phyloP scores from a whole-genome alignment of 2,113 vertebrate species.

The Oncorhynchus keta region DNA sequence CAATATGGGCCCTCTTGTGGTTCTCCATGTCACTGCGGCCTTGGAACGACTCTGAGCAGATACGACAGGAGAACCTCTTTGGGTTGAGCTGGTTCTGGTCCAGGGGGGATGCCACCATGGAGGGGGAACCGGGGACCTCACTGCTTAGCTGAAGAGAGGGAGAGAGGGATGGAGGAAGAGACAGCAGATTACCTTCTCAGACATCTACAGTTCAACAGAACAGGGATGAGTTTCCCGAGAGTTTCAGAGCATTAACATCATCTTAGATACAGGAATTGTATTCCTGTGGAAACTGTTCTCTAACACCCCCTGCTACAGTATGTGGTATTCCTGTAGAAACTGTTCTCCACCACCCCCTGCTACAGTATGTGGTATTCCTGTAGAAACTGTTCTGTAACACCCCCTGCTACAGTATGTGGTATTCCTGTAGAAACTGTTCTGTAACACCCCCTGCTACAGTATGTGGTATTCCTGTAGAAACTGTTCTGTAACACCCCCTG shows the following conservation, averaged over 20 bases:
- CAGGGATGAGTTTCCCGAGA: too few relatives aligned
- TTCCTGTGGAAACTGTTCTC: too few relatives aligned
- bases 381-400: too few relatives aligned
- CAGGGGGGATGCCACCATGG: constrained; percentile 57
- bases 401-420: background rate
- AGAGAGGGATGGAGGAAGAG: background rate
- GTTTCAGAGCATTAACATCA: background rate
- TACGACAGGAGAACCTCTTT: constrained; percentile 95
- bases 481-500: too few relatives aligned
- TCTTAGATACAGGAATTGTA: too few relatives aligned
- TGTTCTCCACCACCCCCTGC: too few relatives aligned
- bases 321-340: background rate
- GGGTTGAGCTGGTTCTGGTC: constrained; percentile 64
- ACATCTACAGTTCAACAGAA: background rate
- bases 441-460: background rate
- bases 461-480: background rate
- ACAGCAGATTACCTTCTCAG: too few relatives aligned
- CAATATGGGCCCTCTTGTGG: constrained; percentile 94
- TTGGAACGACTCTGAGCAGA: constrained; percentile 90
- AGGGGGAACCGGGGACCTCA: constrained; percentile 77
- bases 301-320: background rate
- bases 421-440: too few relatives aligned
- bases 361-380: background rate
- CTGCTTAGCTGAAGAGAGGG: constrained; percentile 71
- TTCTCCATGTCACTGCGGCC: constrained; percentile 97